Base-by-base conservation (phyloP, 1,140 invertebrate species). In the Pseudomyrmex gracilis region DNA sequence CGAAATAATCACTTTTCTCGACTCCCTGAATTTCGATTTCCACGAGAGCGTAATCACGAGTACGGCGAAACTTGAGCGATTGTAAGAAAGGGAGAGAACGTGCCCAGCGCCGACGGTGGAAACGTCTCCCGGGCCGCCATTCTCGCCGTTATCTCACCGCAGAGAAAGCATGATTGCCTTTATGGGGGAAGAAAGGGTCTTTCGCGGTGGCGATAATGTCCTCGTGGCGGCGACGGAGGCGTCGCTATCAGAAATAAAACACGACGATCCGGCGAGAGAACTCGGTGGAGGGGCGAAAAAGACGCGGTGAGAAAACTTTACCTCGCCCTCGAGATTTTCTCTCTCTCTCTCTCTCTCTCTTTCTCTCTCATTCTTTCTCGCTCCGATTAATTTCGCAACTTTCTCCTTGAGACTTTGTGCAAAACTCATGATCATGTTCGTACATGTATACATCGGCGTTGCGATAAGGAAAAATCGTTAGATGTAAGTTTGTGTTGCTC, bases 161-260 rank as follows among this genome's bases (percentile, higher is more conserved):
- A 91, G 90, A 92, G 92, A 94, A 93, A 92, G 93, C 93, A 91
- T 94, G 93, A 94, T 94, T 94, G 93, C 93, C 93, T 94, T 94
- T 94, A 94, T 94, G 92, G 93, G 93, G 93, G 92, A 94, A 93
- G 93, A 94, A 94, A 94, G 93, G 92, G 92, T 94, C 93, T 92
- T 94, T 94, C 92, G 93, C 90, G 90, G 90, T 90, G 87, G 93
- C 92, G 93, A 94, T 94, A 94, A 94, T 94, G 93, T 93, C 92
- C 91, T 60, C 88, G 91, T 86, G 83, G 87, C 85, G 89, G 84
- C 89, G 90, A 84, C 74, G 84, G 68, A 89, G 78, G 89, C 90
- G 93, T 92, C 91, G 92, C 92, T 94, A 94, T 94, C 93, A 94
- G 93, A 93, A 93, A 93, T 93, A 92, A 93, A 93, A 93, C 92